Base-by-base conservation (phyloP, 2,113 vertebrate species). In the Dascyllus trimaculatus region DNA sequence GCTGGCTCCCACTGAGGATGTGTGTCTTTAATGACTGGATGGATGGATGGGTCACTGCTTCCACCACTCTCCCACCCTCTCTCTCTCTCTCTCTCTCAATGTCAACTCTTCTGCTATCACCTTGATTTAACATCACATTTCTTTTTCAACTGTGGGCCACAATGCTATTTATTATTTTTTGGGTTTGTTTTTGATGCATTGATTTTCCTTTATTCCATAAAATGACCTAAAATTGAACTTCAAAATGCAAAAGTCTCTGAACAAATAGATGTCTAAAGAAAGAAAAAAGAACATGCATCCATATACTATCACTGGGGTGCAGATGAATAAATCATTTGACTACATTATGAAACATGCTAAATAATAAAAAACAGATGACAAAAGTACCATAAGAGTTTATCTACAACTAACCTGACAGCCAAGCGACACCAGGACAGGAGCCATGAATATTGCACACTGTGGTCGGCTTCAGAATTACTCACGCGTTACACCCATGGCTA, bases 301-400 rank as follows among this genome's bases (percentile, higher is more conserved):
- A 64, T 17, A 22, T 21, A 26, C 15, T 25, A 24, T 54, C 22
- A 60, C 26, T 68, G 9, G 45, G 43, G 54, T 60, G 62, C 13
- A 15, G 1, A 78, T 90, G 26, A 82, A 89, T 85, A 83, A 86
- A 67, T 86, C 32, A 89, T 81, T 25, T 15, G 1, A 38, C 58
- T 86, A 18, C 26, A 71, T 74, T 74, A 85, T 86, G 59, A 78
- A 89, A 75, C 21, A 56, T 71, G 35, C 45, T 88, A 75, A 86
- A 86, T 90, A 83, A 86, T 86, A 73, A 61, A 59, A 22, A 64
- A 64, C 4, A 51, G 43, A 60, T 86, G 65, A 82, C 72, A 46
- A 66, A 63, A 81, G 79, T 59, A 66, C 62, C 46, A 64, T 46
- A 62, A 17, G 13, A 45, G 48, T 32, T 29, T 58, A 54, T 58